These are phyloP conservation scores for Spheniscus humboldti DNA, from an alignment of 2,797 vertebrate species.

Conservation along the genomic window DNA sequence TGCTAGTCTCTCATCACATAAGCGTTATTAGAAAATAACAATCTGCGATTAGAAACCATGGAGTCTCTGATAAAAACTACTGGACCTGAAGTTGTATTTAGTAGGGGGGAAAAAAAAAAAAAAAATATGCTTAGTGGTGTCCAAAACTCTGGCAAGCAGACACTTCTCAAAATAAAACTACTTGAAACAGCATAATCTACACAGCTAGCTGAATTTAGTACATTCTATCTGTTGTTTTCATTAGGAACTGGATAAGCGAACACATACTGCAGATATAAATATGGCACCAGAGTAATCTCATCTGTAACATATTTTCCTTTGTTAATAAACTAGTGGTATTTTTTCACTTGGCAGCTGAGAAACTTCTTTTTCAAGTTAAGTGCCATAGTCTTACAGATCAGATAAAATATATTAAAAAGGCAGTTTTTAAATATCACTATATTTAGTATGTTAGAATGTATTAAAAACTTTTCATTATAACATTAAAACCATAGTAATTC, in stretches of 20 bases:
- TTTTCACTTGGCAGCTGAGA: background rate
- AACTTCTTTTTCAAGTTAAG: background rate
- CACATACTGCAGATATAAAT: background rate
- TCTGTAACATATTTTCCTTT: background rate
- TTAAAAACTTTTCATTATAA: background rate
- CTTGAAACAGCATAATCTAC: background rate
- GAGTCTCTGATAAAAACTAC: background rate
- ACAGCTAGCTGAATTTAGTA: background rate
- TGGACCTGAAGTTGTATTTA: background rate
- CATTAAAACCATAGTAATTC: background rate
- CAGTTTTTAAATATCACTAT: background rate
- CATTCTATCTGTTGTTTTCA: background rate
- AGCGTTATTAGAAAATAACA: background rate
- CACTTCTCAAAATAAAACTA: background rate
- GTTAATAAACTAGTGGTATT: background rate
- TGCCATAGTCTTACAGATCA: background rate
- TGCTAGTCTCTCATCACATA: background rate
- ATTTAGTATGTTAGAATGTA: background rate
- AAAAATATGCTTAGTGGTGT: background rate
- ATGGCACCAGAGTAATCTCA: background rate
- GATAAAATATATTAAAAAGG: background rate
- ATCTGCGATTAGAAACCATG: background rate
- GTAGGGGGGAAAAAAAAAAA: background rate
- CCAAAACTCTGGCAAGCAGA: background rate
- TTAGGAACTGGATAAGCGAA: background rate